These are phyloP conservation scores for Dioctria linearis DNA, from an alignment of 2,888 invertebrate genomes.

Conservation along the genomic window DNA sequence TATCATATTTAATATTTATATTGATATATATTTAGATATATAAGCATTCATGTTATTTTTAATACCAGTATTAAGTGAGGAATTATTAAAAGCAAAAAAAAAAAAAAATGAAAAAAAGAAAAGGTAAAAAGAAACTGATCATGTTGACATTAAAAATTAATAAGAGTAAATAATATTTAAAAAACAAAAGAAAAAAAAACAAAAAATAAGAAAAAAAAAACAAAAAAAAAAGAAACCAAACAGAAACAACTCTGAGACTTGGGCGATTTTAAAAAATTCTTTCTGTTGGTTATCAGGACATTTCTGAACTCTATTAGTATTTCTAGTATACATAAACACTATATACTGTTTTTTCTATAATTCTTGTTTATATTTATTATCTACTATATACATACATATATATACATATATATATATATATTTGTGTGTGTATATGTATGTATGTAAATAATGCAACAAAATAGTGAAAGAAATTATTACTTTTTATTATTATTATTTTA, in stretches of 20 bases:
- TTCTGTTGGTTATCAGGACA: neutral
- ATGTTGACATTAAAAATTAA: slow-evolving; percentile 8
- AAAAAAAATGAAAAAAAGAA: too few species aligned
- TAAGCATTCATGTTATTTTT: slow-evolving; percentile 57
- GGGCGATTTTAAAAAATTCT: neutral
- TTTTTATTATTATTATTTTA: neutral
- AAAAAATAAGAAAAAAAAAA: neutral
- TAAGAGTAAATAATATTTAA: neutral
- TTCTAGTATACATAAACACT: neutral
- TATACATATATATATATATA: neutral
- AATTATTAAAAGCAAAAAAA: slow-evolving; percentile 13
- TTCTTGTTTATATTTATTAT: too few species aligned
- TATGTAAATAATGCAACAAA: neutral
- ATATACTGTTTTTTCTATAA: too few species aligned
- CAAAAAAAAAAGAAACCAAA: neutral
- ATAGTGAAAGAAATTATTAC: neutral
- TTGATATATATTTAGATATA: slow-evolving; percentile 53
- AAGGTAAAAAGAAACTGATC: neutral
- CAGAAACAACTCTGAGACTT: neutral
- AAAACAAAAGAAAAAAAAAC: neutral
- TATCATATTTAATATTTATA: slow-evolving; percentile 54
- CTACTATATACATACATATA: too few species aligned
- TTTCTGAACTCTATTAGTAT: neutral
- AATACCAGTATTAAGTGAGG: slow-evolving; percentile 55
- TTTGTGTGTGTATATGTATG: neutral